Conservation (phyloP, 2,888 invertebrate species). For the Thymelicus acteon region DNA sequence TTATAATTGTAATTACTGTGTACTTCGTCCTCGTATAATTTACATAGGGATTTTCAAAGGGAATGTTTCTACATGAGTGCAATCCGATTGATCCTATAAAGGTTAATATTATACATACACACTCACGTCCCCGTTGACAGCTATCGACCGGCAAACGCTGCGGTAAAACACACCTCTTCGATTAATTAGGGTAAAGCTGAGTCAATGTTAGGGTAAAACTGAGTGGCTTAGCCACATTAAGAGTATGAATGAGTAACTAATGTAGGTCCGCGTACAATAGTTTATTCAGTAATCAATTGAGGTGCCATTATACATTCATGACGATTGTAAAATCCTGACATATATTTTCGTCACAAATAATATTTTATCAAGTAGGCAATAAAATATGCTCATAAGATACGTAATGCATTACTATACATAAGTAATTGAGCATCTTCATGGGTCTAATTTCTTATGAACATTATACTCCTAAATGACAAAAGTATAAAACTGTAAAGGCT, state of each 20-base stretch:
- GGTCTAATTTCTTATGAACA: no score
- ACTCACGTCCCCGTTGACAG: background rate
- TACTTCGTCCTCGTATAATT: background rate
- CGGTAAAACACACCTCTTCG: conserved; percentile 2
- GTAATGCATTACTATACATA: no score
- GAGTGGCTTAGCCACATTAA: background rate
- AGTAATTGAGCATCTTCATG: no score
- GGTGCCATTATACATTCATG: no score
- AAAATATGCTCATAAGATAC: no score
- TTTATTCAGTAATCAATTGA: no score
- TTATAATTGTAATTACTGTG: background rate
- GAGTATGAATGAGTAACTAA: background rate
- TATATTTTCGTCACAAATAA: no score
- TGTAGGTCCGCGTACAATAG: no score
- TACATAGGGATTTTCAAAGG: background rate
- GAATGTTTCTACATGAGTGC: no score
- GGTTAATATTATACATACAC: background rate
- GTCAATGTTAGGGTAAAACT: no score
- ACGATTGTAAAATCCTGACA: no score
- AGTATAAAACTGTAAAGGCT: background rate
- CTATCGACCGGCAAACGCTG: background rate
- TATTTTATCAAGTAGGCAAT: no score
- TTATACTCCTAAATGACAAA: background rate
- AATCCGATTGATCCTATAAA: background rate
- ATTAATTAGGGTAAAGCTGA: background rate